Conservation (phyloP, 1,140 invertebrate genomes). For the Argopecten irradians region DNA sequence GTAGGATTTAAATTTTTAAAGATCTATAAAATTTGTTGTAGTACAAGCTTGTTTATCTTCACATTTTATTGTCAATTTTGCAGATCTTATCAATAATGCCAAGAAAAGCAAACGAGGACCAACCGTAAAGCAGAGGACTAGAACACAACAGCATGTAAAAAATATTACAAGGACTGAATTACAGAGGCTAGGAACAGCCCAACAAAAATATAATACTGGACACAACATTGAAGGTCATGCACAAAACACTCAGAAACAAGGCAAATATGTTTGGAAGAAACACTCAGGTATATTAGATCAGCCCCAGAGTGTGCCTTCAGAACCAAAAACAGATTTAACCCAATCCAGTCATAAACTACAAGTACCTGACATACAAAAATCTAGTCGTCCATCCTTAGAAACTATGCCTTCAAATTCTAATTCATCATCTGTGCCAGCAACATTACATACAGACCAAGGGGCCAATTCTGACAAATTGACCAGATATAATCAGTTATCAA, state of each 20-base stretch:
- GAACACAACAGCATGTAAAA: not conserved
- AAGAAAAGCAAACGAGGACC: not conserved
- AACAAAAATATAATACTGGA: not conserved
- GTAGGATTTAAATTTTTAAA: no score
- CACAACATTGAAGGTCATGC: not conserved
- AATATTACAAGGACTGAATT: not conserved
- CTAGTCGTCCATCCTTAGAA: not conserved
- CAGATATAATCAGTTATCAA: not conserved
- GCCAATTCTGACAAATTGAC: no score
- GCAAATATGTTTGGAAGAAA: not conserved
- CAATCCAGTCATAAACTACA: not conserved
- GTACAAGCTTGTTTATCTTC: no score
- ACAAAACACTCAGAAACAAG: not conserved
- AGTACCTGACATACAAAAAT: not conserved
- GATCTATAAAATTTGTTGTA: no score
- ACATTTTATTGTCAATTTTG: not conserved
- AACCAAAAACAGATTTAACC: not conserved
- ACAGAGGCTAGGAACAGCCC: not conserved
- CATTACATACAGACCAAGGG: no score
- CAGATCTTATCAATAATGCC: constrained; percentile 16
- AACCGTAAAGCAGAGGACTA: not conserved
- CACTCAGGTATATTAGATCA: not conserved
- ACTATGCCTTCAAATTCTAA: not conserved
- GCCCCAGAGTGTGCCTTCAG: not conserved
- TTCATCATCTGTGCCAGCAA: not conserved